Base-by-base conservation (phyloP, 2,888 invertebrate species). In the Drosophila pseudotakahashii region DNA sequence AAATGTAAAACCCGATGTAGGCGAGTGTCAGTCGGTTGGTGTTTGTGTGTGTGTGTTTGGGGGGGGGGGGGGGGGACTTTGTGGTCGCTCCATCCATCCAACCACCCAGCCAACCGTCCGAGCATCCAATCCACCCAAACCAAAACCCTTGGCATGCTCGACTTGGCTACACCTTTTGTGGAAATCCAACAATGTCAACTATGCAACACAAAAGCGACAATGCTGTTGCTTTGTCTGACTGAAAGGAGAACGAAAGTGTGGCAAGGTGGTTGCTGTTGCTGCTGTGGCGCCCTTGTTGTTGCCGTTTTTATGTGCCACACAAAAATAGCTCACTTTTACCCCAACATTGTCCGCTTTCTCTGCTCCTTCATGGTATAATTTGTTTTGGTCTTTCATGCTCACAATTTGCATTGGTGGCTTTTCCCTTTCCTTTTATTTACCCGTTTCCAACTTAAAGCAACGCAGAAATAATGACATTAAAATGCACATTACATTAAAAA, bases 161-260 rank as follows among this genome's bases (percentile, higher is more conserved):
- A 66, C 66, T 54, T 54, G 68, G 64, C 70, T 72, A 71, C 81
- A 83, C 84, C 87, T 87, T 71, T 87, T 78, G 87, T 87, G 75
- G 74, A 79, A 84, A 83, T 86, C 81, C 79, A 83, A 83, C 82
- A 83, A 83, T 83, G 82, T 83, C 82, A 83, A 86, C 82, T 83
- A 86, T 83, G 82, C 81, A 81, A 55, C 72, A 86, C 87, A 83
- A 83, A 86, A 84, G 87, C 87, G 76, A 83, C 82, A 86, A 81
- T 83, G 74, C 81, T 73, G 73, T 77, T 81, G 87, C 81, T 83
- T 83, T 83, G 82, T 83, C 84, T 81, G 87, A 73, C 84, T 77
- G 70, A 67, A 47, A 51, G 37, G 45, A 52, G 51, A 36, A 41
- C n/a, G 52, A 60, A 23, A 53, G 48, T 37, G 51, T 60, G 47